Conservation (phyloP, 2,113 vertebrate genomes). For the Myotis lucifugus region DNA sequence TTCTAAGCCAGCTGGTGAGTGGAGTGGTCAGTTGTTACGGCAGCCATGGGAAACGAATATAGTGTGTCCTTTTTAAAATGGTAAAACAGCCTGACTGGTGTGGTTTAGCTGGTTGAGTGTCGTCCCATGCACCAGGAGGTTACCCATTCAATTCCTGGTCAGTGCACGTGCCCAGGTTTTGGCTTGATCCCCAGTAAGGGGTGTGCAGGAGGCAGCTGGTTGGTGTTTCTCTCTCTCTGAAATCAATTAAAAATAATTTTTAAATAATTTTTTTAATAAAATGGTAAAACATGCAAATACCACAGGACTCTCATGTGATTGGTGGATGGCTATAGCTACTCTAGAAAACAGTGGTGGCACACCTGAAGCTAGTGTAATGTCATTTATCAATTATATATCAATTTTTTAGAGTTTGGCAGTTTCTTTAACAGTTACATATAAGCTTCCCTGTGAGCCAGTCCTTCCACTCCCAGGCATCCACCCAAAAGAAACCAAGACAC, state of each 20-base stretch:
- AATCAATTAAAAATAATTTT: neutral
- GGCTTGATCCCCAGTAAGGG: neutral
- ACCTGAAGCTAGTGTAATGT: neutral
- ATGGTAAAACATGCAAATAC: neutral
- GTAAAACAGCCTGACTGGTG: neutral
- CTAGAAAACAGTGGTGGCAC: neutral
- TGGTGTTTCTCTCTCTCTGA: neutral
- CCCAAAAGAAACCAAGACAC: neutral
- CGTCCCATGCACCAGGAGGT: neutral
- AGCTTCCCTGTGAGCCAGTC: neutral
- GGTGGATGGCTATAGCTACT: neutral
- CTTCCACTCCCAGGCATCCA: neutral
- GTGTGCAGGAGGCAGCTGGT: neutral
- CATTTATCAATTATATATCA: neutral
- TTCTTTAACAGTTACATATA: neutral
- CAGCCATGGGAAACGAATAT: neutral
- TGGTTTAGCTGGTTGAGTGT: neutral
- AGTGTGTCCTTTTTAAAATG: neutral
- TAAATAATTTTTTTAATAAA: neutral
- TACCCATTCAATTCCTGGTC: neutral
- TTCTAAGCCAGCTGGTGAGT: neutral
- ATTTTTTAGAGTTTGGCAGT: neutral
- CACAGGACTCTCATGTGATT: neutral
- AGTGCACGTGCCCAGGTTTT: neutral
- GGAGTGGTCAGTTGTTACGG: neutral